These are phyloP conservation scores for Telmatherina bonti DNA, from an alignment of 2,797 vertebrate species.

Conservation along the genomic window DNA sequence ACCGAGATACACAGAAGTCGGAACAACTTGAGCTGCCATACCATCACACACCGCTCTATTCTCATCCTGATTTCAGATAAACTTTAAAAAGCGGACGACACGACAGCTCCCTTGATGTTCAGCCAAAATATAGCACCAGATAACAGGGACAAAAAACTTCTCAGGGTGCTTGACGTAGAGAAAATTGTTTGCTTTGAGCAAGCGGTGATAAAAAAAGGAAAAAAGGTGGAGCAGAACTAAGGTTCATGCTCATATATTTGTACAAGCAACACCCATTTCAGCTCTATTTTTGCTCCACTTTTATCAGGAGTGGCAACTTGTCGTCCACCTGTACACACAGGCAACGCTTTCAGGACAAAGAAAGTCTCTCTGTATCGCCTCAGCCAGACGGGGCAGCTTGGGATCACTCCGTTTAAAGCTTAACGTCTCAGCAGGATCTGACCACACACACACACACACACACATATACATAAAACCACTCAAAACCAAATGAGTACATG, in stretches of 20 bases:
- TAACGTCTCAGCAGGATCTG: slow-evolving; percentile 73
- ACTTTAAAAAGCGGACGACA: slow-evolving; percentile 9
- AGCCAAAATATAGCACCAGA: not conserved
- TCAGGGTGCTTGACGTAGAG: not conserved
- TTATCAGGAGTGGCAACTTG: not conserved
- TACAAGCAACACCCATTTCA: slow-evolving; percentile 1
- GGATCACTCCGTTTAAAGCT: slow-evolving; percentile 64
- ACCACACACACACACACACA: slow-evolving; percentile 37
- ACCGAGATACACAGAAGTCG: slow-evolving; percentile 47
- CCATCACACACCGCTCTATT: slow-evolving; percentile 23
- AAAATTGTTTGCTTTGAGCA: not conserved
- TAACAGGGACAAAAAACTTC: not conserved
- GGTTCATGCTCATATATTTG: not conserved
- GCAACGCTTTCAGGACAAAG: slow-evolving; percentile 11
- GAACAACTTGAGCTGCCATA: slow-evolving; percentile 61
- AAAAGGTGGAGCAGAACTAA: not conserved
- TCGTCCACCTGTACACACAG: slow-evolving; percentile 3
- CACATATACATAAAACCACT: slow-evolving; percentile 36
- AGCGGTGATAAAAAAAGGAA: not conserved
- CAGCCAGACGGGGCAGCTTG: slow-evolving; percentile 5
- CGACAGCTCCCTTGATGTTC: not conserved
- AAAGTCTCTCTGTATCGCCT: slow-evolving; percentile 20
- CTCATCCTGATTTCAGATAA: slow-evolving; percentile 28
- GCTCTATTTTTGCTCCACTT: slow-evolving; percentile 2
- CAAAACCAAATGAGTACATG: slow-evolving; percentile 48